Conservation (phyloP, 2,888 invertebrate genomes). For the Euzophera pinguis region DNA sequence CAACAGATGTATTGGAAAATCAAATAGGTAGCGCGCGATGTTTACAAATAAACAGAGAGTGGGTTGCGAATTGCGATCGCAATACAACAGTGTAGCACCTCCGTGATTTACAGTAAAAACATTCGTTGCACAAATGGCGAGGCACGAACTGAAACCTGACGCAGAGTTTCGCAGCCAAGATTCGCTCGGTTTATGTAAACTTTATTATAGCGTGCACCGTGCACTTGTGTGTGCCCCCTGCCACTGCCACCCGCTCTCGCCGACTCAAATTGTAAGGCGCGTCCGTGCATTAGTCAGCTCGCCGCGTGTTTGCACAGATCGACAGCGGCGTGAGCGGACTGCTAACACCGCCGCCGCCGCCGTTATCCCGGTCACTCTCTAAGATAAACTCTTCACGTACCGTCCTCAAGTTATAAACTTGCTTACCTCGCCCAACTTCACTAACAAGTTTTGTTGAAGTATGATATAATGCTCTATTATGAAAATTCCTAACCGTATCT, state of each 20-base stretch:
- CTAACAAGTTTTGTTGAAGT: slow-evolving; percentile 29
- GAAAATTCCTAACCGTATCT: too few species aligned
- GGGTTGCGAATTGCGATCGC: slow-evolving; percentile 29
- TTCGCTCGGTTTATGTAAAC: slow-evolving; percentile 69
- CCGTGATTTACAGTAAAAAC: slow-evolving; percentile 72
- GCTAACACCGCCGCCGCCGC: slow-evolving; percentile 40
- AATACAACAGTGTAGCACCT: slow-evolving; percentile 55
- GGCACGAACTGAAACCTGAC: slow-evolving; percentile 52
- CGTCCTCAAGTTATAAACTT: slow-evolving; percentile 50
- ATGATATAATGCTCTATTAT: slow-evolving; percentile 18
- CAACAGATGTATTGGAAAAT: slow-evolving; percentile 55
- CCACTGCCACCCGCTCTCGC: slow-evolving; percentile 33
- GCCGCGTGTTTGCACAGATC: slow-evolving; percentile 72
- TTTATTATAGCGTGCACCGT: slow-evolving; percentile 71
- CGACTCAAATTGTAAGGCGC: slow-evolving; percentile 62
- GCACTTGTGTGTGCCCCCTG: slow-evolving; percentile 40
- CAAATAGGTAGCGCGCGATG: slow-evolving; percentile 52
- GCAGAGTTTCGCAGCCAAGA: slow-evolving; percentile 53
- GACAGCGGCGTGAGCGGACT: slow-evolving; percentile 65
- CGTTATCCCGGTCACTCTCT: slow-evolving; percentile 63
- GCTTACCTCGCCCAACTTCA: slow-evolving; percentile 45
- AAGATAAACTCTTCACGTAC: slow-evolving; percentile 56
- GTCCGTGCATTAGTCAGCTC: slow-evolving; percentile 69
- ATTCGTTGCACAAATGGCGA: slow-evolving; percentile 53
- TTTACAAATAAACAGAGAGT: slow-evolving; percentile 62